These are phyloP conservation scores for Epicauta chinensis DNA, from an alignment of 1,140 invertebrate genomes.

Conservation along the genomic window DNA sequence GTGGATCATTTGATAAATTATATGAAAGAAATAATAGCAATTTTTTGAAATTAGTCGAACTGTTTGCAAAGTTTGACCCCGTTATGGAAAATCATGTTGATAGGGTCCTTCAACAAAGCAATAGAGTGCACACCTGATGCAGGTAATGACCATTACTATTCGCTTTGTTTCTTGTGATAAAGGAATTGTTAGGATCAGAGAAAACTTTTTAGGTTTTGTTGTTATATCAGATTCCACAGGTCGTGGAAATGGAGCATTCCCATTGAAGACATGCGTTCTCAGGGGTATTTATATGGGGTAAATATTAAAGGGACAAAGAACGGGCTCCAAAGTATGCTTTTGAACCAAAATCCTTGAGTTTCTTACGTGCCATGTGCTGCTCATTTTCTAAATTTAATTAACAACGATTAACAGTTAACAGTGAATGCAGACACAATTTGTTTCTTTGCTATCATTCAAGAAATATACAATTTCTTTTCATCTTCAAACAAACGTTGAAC, in stretches of 20 bases:
- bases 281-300: conserved; percentile 37
- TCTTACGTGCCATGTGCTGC: conserved; percentile 25
- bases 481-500: conserved; percentile 32
- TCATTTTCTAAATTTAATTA: conserved; percentile 19
- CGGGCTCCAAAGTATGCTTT: conserved; percentile 23
- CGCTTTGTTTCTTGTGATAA: too few relatives aligned
- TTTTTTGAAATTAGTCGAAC: conserved; percentile 16
- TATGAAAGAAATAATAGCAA: conserved; percentile 15
- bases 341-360: conserved; percentile 24
- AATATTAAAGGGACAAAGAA: conserved; percentile 34
- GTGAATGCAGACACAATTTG: conserved; percentile 8
- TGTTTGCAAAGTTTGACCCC: conserved; percentile 25
- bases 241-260: conserved; percentile 12
- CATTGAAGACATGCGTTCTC: conserved; percentile 31
- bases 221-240: conserved; percentile 18
- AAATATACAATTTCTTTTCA: conserved; percentile 34
- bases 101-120: neutral
- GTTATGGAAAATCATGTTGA: conserved; percentile 25
- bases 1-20: conserved; percentile 8
- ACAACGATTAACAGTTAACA: conserved; percentile 28
- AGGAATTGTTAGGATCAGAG: neutral
- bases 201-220: conserved; percentile 23
- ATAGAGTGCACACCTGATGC: neutral
- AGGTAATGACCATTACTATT: too few relatives aligned
- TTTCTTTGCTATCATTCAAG: conserved; percentile 31